phyloP scores from a whole-genome alignment of 2,888 invertebrate species.

The Leucania comma region DNA sequence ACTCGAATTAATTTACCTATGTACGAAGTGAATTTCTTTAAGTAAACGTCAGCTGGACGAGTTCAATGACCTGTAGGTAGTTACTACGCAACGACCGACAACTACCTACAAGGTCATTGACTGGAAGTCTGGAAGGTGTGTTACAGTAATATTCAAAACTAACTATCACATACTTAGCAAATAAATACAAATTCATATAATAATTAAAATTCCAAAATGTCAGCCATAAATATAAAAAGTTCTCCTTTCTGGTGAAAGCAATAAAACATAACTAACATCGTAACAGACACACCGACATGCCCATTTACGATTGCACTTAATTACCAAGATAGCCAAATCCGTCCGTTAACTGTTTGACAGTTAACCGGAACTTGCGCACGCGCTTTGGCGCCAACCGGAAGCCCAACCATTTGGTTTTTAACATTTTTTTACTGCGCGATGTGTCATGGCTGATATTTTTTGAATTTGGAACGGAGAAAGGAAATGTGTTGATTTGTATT shows the following conservation, averaged over 20 bases:
- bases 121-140: no score
- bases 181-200: no score
- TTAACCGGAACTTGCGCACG: conserved; percentile 67
- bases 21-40: no score
- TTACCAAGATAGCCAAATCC: conserved; percentile 59
- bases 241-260: conserved; percentile 37
- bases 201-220: conserved; percentile 26
- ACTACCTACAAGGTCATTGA: no score
- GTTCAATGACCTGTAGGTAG: no score
- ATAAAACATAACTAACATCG: conserved; percentile 32
- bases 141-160: no score
- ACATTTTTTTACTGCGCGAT: conserved; percentile 68
- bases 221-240: conserved; percentile 10
- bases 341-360: conserved; percentile 59
- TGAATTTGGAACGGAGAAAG: conserved; percentile 32
- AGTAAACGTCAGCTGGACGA: no score
- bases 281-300: conserved; percentile 40
- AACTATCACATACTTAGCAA: no score
- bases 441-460: conserved; percentile 62
- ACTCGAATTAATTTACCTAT: no score
- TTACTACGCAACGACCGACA: no score
- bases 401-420: conserved; percentile 69
- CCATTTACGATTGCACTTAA: conserved; percentile 61
- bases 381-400: conserved; percentile 79
- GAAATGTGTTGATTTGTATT: conserved; percentile 26